Conservation (phyloP, 1,140 invertebrate species). For the Streblospio benedicti region DNA sequence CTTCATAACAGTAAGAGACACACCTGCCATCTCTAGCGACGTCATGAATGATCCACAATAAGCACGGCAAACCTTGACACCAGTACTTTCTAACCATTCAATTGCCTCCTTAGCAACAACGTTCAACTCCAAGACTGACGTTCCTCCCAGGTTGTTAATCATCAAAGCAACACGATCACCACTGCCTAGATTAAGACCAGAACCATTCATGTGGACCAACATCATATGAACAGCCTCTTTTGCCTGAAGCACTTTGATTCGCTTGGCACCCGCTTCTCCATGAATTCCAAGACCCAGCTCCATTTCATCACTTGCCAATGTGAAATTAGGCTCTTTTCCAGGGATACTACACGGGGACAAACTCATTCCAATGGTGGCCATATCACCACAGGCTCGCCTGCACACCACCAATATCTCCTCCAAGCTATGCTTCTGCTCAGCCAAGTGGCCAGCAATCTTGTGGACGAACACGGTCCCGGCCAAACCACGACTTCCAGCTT, state of each 20-base stretch:
- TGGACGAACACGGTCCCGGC: constrained; percentile 61
- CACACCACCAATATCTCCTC: constrained; percentile 44
- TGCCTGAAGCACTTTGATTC: constrained; percentile 51
- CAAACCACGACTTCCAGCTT: constrained; percentile 65
- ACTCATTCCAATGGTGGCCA: constrained; percentile 63
- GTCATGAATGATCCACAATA: constrained; percentile 68
- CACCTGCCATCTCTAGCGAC: constrained; percentile 70
- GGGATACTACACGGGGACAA: constrained; percentile 65
- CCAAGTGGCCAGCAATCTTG: constrained; percentile 64
- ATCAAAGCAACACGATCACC: constrained; percentile 57
- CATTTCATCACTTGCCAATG: constrained; percentile 59
- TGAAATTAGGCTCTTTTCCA: constrained; percentile 57
- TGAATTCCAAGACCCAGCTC: constrained; percentile 70
- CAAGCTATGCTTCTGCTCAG: constrained; percentile 55
- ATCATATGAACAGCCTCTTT: no score
- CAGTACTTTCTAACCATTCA: constrained; percentile 43
- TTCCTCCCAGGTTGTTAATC: constrained; percentile 72
- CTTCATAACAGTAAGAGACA: constrained; percentile 64
- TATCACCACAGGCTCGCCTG: constrained; percentile 33
- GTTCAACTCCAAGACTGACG: constrained; percentile 67
- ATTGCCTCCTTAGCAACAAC: constrained; percentile 64
- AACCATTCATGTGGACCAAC: neutral
- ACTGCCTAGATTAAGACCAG: constrained; percentile 21
- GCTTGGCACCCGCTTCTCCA: constrained; percentile 72
- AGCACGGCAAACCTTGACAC: constrained; percentile 54